These are phyloP conservation scores for Mus spicilegus DNA, from an alignment of 2,113 vertebrate species.

Conservation along the genomic window DNA sequence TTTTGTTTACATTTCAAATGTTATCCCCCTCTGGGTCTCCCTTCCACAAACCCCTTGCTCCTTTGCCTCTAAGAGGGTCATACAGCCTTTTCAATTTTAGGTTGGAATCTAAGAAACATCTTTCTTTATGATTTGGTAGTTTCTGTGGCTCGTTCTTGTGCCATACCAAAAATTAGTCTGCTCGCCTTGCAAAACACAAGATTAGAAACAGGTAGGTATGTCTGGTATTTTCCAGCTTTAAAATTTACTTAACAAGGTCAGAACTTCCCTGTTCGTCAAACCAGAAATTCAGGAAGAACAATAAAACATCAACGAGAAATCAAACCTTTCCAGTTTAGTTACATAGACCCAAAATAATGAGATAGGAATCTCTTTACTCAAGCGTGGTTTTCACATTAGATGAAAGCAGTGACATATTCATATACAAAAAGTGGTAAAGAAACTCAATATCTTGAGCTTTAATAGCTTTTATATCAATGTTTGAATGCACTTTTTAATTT, in stretches of 20 bases:
- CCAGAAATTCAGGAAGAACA: neutral
- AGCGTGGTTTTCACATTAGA: neutral
- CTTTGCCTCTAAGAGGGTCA: too few relatives aligned
- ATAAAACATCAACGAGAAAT: constrained; percentile 44
- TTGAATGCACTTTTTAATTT: neutral
- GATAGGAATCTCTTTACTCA: neutral
- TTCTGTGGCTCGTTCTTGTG: neutral
- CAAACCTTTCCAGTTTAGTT: neutral
- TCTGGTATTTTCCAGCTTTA: neutral
- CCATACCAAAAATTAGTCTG: neutral
- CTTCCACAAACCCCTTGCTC: too few relatives aligned
- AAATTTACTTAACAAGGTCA: neutral
- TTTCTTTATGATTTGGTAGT: neutral
- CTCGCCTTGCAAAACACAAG: constrained; percentile 32
- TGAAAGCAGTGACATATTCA: constrained; percentile 5
- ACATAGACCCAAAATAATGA: constrained; percentile 16
- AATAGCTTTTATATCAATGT: neutral
- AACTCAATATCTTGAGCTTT: neutral
- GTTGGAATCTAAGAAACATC: neutral
- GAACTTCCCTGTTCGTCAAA: neutral
- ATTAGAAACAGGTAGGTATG: neutral
- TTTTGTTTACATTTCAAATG: too few relatives aligned
- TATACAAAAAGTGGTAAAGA: neutral
- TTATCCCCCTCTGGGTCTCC: too few relatives aligned
- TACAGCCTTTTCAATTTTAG: neutral